phyloP scores from a whole-genome alignment of 2,113 vertebrate genomes.

The Micronisus gabar region DNA sequence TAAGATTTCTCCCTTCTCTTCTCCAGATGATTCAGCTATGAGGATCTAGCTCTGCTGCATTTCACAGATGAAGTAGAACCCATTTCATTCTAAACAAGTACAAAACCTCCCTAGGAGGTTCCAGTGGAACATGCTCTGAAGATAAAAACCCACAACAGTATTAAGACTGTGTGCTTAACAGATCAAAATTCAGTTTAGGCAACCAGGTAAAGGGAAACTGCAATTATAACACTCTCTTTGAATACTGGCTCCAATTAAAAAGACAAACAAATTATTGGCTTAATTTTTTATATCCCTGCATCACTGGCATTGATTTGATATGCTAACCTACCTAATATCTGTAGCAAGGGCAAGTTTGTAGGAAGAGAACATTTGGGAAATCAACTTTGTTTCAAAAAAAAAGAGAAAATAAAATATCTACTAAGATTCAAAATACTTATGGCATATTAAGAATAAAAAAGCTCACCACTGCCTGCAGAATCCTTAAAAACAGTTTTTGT shows the following conservation, averaged over 20 bases:
- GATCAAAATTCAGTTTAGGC: neutral
- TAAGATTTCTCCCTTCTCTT: neutral
- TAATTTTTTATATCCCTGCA: neutral
- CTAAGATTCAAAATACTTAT: neutral
- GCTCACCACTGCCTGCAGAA: neutral
- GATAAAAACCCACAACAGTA: neutral
- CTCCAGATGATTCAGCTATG: neutral
- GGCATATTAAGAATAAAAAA: neutral
- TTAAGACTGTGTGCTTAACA: neutral
- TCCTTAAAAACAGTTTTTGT: neutral
- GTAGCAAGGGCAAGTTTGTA: neutral
- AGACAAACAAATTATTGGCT: neutral
- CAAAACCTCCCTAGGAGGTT: neutral
- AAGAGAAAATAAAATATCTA: neutral
- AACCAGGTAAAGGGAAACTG: neutral
- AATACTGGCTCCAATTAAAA: neutral
- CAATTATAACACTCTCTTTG: neutral
- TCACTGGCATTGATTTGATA: neutral
- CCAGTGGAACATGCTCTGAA: neutral
- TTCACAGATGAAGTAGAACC: neutral
- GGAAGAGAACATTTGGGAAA: neutral
- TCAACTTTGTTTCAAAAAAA: rapidly evolving
- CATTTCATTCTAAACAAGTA: neutral
- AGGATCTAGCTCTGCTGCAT: neutral
- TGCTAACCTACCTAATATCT: neutral